phyloP scores from a whole-genome alignment of 2,888 invertebrate genomes.

The Entomobrya multifasciata region DNA sequence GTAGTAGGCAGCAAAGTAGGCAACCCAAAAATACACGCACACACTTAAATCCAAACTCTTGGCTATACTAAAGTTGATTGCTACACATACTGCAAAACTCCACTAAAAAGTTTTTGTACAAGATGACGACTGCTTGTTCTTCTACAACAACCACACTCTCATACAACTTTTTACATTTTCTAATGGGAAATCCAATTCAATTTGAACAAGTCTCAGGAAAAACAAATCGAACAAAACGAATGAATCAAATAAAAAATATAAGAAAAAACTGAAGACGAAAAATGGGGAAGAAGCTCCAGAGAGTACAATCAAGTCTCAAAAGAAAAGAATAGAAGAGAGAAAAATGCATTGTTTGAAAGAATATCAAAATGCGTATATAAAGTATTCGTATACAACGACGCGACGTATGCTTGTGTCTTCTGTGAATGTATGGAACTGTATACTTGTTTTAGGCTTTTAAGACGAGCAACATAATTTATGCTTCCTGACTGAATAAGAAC shows the following conservation, averaged over 20 bases:
- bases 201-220: slow-evolving; percentile 57
- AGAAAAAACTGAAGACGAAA: slow-evolving; percentile 5
- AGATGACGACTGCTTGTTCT: not conserved
- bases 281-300: not conserved
- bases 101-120: slow-evolving; percentile 27
- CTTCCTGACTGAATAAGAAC: slow-evolving; percentile 59
- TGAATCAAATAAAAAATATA: slow-evolving; percentile 59
- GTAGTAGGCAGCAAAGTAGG: slow-evolving; percentile 27
- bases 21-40: slow-evolving; percentile 29
- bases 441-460: slow-evolving; percentile 24
- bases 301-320: slow-evolving; percentile 2
- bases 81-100: not conserved
- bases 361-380: not conserved
- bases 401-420: not conserved
- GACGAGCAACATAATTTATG: slow-evolving; percentile 58
- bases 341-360: slow-evolving; percentile 55
- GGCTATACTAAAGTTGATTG: slow-evolving; percentile 7
- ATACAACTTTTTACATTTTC: slow-evolving; percentile 54
- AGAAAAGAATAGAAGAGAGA: slow-evolving; percentile 8
- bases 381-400: not conserved
- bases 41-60: not conserved
- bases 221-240: slow-evolving; percentile 64
- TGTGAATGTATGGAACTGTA: not conserved
- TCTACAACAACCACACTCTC: not conserved
- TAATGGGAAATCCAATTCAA: slow-evolving; percentile 62